Evolutionary conservation across 2,113 vertebrate genomes (phyloP).

Genomic region (Psilopogon haemacephalus): DNA sequence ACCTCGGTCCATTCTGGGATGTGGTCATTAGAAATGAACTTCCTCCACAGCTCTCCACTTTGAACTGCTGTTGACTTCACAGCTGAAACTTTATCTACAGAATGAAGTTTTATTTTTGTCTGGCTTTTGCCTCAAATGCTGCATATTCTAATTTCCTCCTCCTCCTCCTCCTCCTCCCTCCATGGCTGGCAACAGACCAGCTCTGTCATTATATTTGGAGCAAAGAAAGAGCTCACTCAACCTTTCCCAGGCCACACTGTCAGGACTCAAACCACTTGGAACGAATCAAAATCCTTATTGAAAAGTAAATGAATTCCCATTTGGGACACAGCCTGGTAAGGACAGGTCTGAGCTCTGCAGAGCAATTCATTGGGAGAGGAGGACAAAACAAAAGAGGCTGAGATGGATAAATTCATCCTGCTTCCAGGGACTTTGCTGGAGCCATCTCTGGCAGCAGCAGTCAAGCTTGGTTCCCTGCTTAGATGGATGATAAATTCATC

Average conservation of each 20-base stretch:
- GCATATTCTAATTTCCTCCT: conserved; percentile 31
- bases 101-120: conserved; percentile 49
- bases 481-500: no score
- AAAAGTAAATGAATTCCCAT: not conserved
- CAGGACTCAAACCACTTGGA: not conserved
- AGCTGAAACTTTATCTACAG: not conserved
- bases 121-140: conserved; percentile 14
- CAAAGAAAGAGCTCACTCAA: conserved; percentile 9
- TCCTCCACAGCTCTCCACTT: not conserved
- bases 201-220: conserved; percentile 21
- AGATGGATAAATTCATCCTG: not conserved
- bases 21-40: not conserved
- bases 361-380: not conserved
- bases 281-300: conserved; percentile 8
- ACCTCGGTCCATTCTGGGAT: not conserved
- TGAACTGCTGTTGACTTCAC: not conserved
- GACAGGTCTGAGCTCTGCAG: not conserved
- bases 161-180: conserved; percentile 11
- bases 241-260: not conserved
- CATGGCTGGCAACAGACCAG: conserved; percentile 36
- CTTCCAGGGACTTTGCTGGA: not conserved
- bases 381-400: not conserved
- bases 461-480: not conserved
- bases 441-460: not conserved
- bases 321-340: not conserved